Evolutionary conservation across 1,140 invertebrate genomes (phyloP).

Genomic region (Caerostris extrusa): DNA sequence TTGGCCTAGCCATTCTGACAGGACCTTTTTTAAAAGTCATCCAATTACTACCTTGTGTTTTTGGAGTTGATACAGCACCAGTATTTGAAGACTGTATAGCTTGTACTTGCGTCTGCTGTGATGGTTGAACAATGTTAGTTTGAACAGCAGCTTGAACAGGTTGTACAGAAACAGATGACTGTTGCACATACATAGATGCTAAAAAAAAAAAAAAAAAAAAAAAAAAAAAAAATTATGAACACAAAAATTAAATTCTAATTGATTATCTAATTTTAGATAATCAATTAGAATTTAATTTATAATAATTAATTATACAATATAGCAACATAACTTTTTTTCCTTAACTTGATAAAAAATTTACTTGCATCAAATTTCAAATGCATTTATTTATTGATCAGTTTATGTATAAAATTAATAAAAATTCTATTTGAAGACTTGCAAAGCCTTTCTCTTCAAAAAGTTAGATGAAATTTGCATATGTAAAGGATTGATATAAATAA

Average conservation of each 20-base stretch:
- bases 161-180: conserved; percentile 69
- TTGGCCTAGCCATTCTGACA: conserved; percentile 82
- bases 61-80: conserved; percentile 70
- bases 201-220: not conserved
- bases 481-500: too few relatives aligned
- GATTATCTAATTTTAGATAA: too few relatives aligned
- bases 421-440: too few relatives aligned
- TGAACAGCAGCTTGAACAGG: conserved; percentile 69
- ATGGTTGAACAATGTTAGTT: conserved; percentile 70
- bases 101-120: conserved; percentile 62
- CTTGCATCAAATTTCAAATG: too few relatives aligned
- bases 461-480: too few relatives aligned
- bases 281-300: too few relatives aligned
- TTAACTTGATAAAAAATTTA: too few relatives aligned
- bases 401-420: too few relatives aligned
- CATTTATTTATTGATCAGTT: too few relatives aligned
- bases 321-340: too few relatives aligned
- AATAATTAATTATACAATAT: too few relatives aligned
- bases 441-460: too few relatives aligned
- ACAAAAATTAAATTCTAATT: not conserved
- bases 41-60: conserved; percentile 77
- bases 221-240: not conserved
- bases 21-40: conserved; percentile 72
- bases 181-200: conserved; percentile 73
- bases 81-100: conserved; percentile 68